A percentile compares a stretch with the other conserved stretches of the same genome.
Evolutionary conservation across 2,888 invertebrate genomes (phyloP).

Genomic region (Stenoptilia bipunctidactyla): DNA sequence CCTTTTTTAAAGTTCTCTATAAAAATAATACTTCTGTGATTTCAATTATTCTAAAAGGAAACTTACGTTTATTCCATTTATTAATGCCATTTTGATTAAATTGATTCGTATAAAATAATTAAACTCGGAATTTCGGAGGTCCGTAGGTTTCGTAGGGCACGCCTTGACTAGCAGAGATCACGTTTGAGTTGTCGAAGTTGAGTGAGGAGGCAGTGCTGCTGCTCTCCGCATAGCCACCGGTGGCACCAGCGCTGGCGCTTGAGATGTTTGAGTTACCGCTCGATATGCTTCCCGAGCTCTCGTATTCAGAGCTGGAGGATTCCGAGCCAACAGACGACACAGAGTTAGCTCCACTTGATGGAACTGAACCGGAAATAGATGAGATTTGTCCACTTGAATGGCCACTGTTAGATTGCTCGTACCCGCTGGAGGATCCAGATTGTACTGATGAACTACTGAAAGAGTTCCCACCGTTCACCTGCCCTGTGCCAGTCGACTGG

Average conservation of each 20-base stretch:
- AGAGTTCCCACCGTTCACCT: neutral
- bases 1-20: too few relatives aligned
- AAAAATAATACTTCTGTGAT: neutral
- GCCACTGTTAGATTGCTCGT: neutral
- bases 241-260: constrained; percentile 13
- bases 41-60: neutral
- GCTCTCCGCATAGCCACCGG: constrained; percentile 19
- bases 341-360: neutral
- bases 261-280: constrained; percentile 12
- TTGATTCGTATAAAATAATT: constrained; percentile 1
- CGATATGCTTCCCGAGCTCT: constrained; percentile 1
- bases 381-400: neutral
- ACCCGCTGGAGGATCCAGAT: neutral
- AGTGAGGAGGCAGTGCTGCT: constrained; percentile 14
- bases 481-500: too few relatives aligned
- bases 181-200: constrained; percentile 24
- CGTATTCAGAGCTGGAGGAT: constrained; percentile 1
- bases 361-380: neutral
- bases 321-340: neutral
- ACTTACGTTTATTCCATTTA: constrained; percentile 1
- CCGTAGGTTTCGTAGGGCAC: constrained; percentile 57
- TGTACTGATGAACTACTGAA: neutral
- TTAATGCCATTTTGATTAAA: neutral
- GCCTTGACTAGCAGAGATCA: constrained; percentile 50
- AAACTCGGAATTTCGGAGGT: constrained; percentile 41